Percentiles rank a stretch among this genome's conserved stretches.
Conservation (phyloP, 1,140 invertebrate species). For the Bacillus rossius region DNA sequence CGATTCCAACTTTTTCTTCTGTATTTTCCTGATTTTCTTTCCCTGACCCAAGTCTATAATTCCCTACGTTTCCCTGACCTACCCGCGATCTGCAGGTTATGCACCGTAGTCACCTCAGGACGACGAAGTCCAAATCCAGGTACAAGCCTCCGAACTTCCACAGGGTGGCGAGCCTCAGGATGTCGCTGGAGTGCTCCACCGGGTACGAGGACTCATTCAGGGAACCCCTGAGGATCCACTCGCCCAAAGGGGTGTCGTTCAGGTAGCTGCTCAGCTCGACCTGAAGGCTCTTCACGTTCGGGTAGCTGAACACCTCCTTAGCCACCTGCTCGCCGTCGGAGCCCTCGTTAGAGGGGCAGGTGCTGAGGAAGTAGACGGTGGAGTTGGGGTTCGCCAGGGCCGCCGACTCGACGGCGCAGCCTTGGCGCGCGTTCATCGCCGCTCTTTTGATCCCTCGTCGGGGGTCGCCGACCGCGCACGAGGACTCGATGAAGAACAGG, state of each 20-base stretch:
- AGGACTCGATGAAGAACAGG: not conserved
- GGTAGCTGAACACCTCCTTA: not conserved
- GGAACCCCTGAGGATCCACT: conserved; percentile 49
- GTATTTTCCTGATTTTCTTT: no score
- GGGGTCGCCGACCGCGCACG: not conserved
- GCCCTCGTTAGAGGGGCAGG: conserved; percentile 26
- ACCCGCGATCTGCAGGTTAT: no score
- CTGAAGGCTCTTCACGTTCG: not conserved
- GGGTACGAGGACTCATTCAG: conserved; percentile 44
- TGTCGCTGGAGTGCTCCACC: conserved; percentile 57
- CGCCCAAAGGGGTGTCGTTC: conserved; percentile 52
- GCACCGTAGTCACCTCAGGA: conserved; percentile 50
- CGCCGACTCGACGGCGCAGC: conserved; percentile 61
- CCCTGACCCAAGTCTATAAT: no score
- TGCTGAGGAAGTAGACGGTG: conserved; percentile 49
- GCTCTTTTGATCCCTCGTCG: not conserved
- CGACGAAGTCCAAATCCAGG: conserved; percentile 68
- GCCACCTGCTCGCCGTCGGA: not conserved
- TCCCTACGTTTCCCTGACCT: no score
- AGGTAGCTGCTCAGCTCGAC: conserved; percentile 41
- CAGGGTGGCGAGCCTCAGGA: conserved; percentile 61
- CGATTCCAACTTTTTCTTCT: no score
- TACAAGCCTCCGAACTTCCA: conserved; percentile 75
- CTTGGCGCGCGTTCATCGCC: conserved; percentile 47
- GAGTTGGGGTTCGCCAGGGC: conserved; percentile 52